Conservation (phyloP, 1,140 invertebrate species). For the Watersipora subatra region DNA sequence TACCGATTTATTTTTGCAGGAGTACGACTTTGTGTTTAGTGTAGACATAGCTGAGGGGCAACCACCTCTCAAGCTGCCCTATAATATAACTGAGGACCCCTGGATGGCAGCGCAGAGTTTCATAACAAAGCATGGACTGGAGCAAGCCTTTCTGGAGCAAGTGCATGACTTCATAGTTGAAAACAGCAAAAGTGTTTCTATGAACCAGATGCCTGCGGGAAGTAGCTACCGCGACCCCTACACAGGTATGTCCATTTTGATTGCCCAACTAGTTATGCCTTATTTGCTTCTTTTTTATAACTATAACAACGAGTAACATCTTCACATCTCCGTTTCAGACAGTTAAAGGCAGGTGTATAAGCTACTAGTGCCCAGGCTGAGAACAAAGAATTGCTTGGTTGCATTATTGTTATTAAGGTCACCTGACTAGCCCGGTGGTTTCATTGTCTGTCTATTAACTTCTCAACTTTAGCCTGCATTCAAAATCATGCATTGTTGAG, state of each 20-base stretch:
- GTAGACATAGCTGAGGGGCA: slow-evolving; percentile 82
- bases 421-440: too few relatives aligned
- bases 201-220: slow-evolving; percentile 16
- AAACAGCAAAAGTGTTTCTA: slow-evolving; percentile 49
- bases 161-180: slow-evolving; percentile 88
- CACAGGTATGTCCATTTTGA: slow-evolving; percentile 38
- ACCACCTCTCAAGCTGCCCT: slow-evolving; percentile 76
- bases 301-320: too few relatives aligned
- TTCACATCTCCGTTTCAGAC: too few relatives aligned
- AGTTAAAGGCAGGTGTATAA: too few relatives aligned
- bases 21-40: slow-evolving; percentile 89
- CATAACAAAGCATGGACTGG: slow-evolving; percentile 59
- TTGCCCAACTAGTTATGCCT: too few relatives aligned
- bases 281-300: too few relatives aligned
- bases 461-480: too few relatives aligned
- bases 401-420: too few relatives aligned
- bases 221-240: slow-evolving; percentile 39
- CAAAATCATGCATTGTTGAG: too few relatives aligned
- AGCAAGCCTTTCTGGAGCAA: slow-evolving; percentile 64
- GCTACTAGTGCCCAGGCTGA: too few relatives aligned
- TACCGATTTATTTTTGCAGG: slow-evolving; percentile 37
- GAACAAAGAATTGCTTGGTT: too few relatives aligned
- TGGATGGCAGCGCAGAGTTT: slow-evolving; percentile 53
- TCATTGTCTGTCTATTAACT: too few relatives aligned
- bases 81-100: slow-evolving; percentile 59